Conservation (phyloP, 2,888 invertebrate genomes). For the Agrenia bidenticulata region DNA sequence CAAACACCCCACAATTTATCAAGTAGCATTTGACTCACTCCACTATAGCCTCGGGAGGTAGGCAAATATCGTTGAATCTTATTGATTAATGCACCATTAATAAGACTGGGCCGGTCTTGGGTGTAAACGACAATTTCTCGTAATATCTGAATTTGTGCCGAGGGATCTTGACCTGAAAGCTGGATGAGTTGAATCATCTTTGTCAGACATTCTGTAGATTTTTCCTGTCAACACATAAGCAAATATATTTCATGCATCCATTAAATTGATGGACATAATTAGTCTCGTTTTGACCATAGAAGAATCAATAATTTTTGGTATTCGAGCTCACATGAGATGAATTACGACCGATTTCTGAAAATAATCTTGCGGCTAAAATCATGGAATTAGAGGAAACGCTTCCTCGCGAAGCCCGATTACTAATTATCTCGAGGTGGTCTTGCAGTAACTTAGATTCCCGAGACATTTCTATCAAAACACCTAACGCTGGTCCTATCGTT, state of each 20-base stretch:
- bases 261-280: slow-evolving; percentile 2
- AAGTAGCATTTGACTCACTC: slow-evolving; percentile 37
- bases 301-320: neutral
- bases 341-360: slow-evolving; percentile 28
- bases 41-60: slow-evolving; percentile 29
- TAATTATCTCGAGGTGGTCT: slow-evolving; percentile 29
- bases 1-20: slow-evolving; percentile 45
- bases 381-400: slow-evolving; percentile 14
- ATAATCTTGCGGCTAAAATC: slow-evolving; percentile 39
- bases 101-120: slow-evolving; percentile 75
- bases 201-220: slow-evolving; percentile 53
- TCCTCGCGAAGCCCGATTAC: slow-evolving; percentile 18
- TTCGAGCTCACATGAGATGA: slow-evolving; percentile 14
- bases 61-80: slow-evolving; percentile 39
- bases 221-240: no score
- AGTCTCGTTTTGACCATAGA: neutral
- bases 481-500: slow-evolving; percentile 56
- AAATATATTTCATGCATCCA: neutral
- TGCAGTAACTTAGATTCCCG: slow-evolving; percentile 23
- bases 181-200: slow-evolving; percentile 53
- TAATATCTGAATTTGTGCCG: slow-evolving; percentile 68
- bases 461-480: slow-evolving; percentile 37
- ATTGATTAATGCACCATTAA: slow-evolving; percentile 72
- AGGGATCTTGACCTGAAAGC: slow-evolving; percentile 39
- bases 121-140: slow-evolving; percentile 79